Evolutionary conservation across 2,888 invertebrate species (phyloP).

Genomic region (Plagiodera versicolora): DNA sequence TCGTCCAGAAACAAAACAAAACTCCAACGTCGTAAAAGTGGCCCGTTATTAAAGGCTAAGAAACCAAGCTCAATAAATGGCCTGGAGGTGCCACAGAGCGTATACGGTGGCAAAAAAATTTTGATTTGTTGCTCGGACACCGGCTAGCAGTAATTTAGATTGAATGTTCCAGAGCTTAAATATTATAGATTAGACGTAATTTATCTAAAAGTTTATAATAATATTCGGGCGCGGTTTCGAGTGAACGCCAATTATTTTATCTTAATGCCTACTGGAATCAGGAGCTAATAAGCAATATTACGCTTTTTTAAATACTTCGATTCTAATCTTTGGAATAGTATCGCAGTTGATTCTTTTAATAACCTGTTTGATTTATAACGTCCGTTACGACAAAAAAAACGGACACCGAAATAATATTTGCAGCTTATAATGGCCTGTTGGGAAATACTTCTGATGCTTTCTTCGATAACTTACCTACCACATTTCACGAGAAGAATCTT

Average conservation of each 20-base stretch:
- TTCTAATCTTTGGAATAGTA: slow-evolving; percentile 20
- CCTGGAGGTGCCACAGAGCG: slow-evolving; percentile 31
- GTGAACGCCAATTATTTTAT: slow-evolving; percentile 33
- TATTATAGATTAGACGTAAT: slow-evolving; percentile 25
- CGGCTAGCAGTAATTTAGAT: slow-evolving; percentile 26
- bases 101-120: slow-evolving; percentile 32
- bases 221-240: slow-evolving; percentile 32
- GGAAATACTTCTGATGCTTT: neutral
- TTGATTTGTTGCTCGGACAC: slow-evolving; percentile 30
- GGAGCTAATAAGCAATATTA: slow-evolving; percentile 29
- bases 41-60: slow-evolving; percentile 26
- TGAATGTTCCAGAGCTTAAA: slow-evolving; percentile 24
- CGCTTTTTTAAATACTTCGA: slow-evolving; percentile 22
- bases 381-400: slow-evolving; percentile 11
- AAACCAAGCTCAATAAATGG: slow-evolving; percentile 29
- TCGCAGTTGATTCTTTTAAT: slow-evolving; percentile 16
- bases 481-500: neutral
- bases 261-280: slow-evolving; percentile 32
- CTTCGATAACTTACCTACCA: neutral
- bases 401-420: slow-evolving; percentile 1
- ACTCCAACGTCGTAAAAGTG: slow-evolving; percentile 19
- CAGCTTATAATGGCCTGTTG: neutral
- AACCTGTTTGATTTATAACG: slow-evolving; percentile 16
- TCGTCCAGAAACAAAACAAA: slow-evolving; percentile 18
- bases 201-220: slow-evolving; percentile 28